These are phyloP conservation scores for Carassius gibelio DNA, from an alignment of 2,113 vertebrate species.

Conservation along the genomic window DNA sequence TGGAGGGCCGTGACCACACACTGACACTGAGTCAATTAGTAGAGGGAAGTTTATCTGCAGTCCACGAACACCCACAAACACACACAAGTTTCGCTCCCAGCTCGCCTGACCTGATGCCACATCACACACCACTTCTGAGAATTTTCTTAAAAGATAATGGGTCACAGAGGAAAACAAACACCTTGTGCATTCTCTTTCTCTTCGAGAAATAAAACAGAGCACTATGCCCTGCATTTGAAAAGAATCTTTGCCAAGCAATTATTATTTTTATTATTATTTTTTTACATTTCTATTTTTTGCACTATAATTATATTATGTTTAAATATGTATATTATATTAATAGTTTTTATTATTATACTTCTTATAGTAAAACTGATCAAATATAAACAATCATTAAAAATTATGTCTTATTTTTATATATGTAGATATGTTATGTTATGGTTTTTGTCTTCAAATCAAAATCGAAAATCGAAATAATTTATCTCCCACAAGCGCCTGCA, in stretches of 20 bases:
- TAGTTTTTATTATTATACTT: too few species aligned
- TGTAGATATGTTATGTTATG: too few species aligned
- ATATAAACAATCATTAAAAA: too few species aligned
- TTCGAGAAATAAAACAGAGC: not conserved
- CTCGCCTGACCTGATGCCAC: not conserved
- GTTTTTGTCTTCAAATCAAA: too few species aligned
- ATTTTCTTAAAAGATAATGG: constrained; percentile 12
- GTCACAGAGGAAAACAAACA: constrained; percentile 29
- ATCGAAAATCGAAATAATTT: too few species aligned
- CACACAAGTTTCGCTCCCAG: not conserved
- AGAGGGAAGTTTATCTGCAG: constrained; percentile 22
- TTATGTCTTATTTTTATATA: too few species aligned
- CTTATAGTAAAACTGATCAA: too few species aligned
- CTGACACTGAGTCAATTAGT: constrained; percentile 17
- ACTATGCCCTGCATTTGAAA: not conserved
- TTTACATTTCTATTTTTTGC: not conserved
- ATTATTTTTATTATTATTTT: too few species aligned
- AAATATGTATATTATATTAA: too few species aligned
- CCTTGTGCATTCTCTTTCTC: not conserved
- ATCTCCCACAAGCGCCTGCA: too few species aligned
- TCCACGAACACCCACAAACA: not conserved
- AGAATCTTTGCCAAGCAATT: too few species aligned
- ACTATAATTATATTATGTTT: not conserved
- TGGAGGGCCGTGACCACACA: constrained; percentile 13
- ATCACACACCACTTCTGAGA: constrained; percentile 10